These are phyloP conservation scores for Thunnus thynnus DNA, from an alignment of 2,113 vertebrate genomes.

Conservation along the genomic window DNA sequence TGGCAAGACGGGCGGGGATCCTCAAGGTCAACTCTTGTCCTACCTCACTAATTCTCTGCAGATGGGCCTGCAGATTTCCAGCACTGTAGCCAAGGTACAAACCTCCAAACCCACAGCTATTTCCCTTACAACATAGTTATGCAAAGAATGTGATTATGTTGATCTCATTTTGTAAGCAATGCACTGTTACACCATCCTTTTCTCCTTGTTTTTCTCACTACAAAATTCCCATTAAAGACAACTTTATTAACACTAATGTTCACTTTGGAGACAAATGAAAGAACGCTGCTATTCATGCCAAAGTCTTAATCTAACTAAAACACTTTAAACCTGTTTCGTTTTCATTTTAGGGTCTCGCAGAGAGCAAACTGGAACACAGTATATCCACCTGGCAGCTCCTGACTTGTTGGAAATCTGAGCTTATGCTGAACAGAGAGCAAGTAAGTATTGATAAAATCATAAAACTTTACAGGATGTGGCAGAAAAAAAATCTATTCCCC, in stretches of 20 bases:
- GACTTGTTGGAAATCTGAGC: constrained; percentile 84
- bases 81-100: constrained; percentile 79
- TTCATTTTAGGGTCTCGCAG: constrained; percentile 71
- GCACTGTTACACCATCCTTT: not conserved
- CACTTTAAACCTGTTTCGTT: not conserved
- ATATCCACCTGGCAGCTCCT: constrained; percentile 83
- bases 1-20: constrained; percentile 73
- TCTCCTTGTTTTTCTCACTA: not conserved
- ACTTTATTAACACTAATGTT: too few relatives aligned
- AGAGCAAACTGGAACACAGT: constrained; percentile 78
- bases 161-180: not conserved
- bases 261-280: not conserved
- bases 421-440: constrained; percentile 76
- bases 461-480: not conserved
- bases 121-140: not conserved
- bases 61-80: constrained; percentile 78
- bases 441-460: constrained; percentile 58
- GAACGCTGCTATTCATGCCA: too few relatives aligned
- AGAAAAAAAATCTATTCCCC: not conserved
- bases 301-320: not conserved
- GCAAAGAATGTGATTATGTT: not conserved
- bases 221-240: not conserved
- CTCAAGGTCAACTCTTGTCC: constrained; percentile 55
- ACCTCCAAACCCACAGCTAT: not conserved
- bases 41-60: constrained; percentile 78